These are phyloP conservation scores for Tokudaia tokunoshimensis DNA, from an alignment of 2,797 vertebrate species.

Conservation along the genomic window DNA sequence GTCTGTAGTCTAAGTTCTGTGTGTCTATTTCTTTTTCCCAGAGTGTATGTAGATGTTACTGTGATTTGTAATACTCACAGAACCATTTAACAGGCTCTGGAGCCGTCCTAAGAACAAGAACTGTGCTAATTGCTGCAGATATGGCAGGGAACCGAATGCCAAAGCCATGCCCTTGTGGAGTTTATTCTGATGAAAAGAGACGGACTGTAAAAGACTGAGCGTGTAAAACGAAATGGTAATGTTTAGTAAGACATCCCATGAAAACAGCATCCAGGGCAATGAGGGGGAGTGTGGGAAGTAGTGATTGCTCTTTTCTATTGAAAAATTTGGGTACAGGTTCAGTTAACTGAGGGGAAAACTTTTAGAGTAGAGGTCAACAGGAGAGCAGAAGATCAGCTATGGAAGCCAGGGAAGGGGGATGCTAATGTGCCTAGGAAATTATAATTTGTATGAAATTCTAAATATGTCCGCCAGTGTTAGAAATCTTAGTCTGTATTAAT, in stretches of 20 bases:
- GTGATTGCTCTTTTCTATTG: conserved; percentile 27
- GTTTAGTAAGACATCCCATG: background rate
- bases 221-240: background rate
- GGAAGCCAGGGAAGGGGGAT: background rate
- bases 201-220: background rate
- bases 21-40: background rate
- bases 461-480: background rate
- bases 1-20: background rate
- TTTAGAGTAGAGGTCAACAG: background rate
- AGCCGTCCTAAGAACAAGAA: background rate
- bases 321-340: background rate
- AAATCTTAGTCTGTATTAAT: conserved; percentile 31
- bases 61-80: conserved; percentile 3
- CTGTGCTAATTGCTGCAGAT: background rate
- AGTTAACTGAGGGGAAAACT: background rate
- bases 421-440: background rate
- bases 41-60: background rate
- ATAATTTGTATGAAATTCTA: conserved; percentile 43
- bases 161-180: background rate
- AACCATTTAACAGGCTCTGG: background rate
- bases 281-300: background rate
- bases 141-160: background rate
- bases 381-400: background rate
- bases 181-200: conserved; percentile 33
- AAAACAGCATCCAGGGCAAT: background rate